Conservation (phyloP, 2,113 vertebrate species). For the Otolemur garnettii region DNA sequence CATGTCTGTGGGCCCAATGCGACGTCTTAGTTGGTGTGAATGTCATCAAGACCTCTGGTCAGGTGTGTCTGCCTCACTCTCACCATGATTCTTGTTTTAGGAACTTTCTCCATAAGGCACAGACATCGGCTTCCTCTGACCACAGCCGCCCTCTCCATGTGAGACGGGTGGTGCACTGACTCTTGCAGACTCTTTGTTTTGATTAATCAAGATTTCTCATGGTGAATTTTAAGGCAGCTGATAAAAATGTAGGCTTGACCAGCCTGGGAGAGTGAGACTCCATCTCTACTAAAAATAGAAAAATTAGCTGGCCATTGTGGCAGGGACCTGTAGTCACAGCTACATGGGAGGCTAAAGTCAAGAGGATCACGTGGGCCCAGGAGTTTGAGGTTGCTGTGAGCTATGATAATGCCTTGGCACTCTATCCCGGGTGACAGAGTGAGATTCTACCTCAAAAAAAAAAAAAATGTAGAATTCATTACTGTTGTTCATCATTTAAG, state of each 20-base stretch:
- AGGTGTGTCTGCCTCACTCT: not conserved
- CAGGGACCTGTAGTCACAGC: too few relatives aligned
- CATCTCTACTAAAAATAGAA: too few relatives aligned
- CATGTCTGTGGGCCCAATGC: not conserved
- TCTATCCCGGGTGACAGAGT: too few relatives aligned
- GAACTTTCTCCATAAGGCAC: constrained; percentile 82
- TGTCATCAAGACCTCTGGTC: not conserved
- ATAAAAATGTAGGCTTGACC: not conserved
- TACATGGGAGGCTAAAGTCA: too few relatives aligned
- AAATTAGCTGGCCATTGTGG: too few relatives aligned
- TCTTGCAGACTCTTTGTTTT: constrained; percentile 83
- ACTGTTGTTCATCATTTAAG: constrained; percentile 78
- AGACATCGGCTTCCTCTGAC: constrained; percentile 82
- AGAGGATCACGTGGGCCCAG: too few relatives aligned
- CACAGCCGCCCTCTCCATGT: constrained; percentile 81
- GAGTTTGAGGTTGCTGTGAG: too few relatives aligned
- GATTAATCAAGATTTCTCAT: constrained; percentile 77
- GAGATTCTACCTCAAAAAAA: too few relatives aligned
- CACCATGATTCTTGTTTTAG: not conserved
- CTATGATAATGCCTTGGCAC: too few relatives aligned
- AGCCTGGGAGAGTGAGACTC: too few relatives aligned
- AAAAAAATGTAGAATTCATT: constrained; percentile 67
- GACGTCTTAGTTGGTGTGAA: not conserved
- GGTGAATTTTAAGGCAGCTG: constrained; percentile 82
- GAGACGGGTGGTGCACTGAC: constrained; percentile 83